Evolutionary conservation across 2,113 vertebrate genomes (phyloP).

Genomic region (Macheiramphus alcinus): DNA sequence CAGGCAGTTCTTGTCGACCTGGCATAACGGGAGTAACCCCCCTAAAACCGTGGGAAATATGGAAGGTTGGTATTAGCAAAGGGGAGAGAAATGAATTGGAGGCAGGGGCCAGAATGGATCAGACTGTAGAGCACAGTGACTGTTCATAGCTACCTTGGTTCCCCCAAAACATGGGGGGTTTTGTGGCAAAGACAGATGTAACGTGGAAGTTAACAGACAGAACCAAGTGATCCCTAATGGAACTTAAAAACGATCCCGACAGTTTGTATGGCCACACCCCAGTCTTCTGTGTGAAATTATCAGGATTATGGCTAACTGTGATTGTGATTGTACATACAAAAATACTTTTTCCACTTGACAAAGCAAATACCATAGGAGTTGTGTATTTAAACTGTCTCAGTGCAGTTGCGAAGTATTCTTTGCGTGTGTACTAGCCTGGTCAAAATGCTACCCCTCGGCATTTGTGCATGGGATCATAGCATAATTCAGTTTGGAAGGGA

Average conservation of each 20-base stretch:
- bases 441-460: background rate
- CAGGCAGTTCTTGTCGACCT: background rate
- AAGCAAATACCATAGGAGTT: background rate
- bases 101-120: background rate
- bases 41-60: background rate
- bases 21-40: background rate
- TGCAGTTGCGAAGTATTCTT: background rate
- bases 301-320: background rate
- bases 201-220: background rate
- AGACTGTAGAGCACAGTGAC: accelerated
- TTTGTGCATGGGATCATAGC: background rate
- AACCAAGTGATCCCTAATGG: background rate
- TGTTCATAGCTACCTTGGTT: background rate
- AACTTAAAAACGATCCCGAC: background rate
- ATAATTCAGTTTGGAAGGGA: background rate
- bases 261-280: background rate
- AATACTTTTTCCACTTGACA: background rate
- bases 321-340: background rate
- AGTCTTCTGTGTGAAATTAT: background rate
- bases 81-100: background rate
- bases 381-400: background rate
- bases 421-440: accelerated
- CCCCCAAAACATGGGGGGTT: accelerated
- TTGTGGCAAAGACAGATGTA: background rate
- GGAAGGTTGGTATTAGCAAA: accelerated